A percentile compares a stretch with the other conserved stretches of the same genome.
These are phyloP conservation scores for Mobula birostris DNA, from an alignment of 2,113 vertebrate species.

Conservation along the genomic window DNA sequence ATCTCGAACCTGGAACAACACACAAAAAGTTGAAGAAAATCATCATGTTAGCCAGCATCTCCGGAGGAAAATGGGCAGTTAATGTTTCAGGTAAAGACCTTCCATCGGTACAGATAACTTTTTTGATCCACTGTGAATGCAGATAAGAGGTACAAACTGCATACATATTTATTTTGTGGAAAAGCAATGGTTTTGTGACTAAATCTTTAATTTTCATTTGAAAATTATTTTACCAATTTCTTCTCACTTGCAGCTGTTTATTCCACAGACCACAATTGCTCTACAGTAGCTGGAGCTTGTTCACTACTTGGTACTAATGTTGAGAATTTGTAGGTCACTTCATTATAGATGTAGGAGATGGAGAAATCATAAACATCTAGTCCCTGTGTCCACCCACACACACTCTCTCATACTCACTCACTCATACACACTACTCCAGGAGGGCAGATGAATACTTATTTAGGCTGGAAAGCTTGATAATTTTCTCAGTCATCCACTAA, in stretches of 20 bases:
- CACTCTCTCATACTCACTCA: no score
- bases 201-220: not conserved
- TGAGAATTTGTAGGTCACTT: not conserved
- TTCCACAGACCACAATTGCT: not conserved
- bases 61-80: no score
- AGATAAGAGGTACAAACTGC: not conserved
- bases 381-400: not conserved
- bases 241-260: not conserved
- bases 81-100: no score
- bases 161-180: no score
- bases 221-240: not conserved
- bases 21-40: no score
- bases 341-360: not conserved
- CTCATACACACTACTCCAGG: not conserved
- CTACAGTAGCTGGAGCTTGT: not conserved
- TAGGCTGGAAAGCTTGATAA: not conserved
- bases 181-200: not conserved
- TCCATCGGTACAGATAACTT: no score
- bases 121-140: not conserved
- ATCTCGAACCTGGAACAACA: no score
- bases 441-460: not conserved
- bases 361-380: slow-evolving; percentile 15
- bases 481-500: not conserved
- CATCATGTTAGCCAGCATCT: no score
- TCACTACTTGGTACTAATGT: not conserved